These are phyloP conservation scores for Mallotus villosus DNA, from an alignment of 2,797 vertebrate genomes.

Conservation along the genomic window DNA sequence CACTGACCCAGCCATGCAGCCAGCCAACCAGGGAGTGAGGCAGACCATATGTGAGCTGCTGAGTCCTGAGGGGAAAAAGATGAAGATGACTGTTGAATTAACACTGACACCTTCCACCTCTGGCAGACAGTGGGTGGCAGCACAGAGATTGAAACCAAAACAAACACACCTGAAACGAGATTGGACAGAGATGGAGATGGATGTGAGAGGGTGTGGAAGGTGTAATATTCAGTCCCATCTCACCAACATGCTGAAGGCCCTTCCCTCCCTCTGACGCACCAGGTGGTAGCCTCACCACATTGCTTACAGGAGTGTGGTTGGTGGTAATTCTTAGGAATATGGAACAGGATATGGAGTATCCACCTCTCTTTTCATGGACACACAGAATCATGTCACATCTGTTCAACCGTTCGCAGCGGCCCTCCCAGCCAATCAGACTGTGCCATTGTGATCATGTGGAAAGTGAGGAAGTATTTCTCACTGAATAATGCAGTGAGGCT, in stretches of 20 bases:
- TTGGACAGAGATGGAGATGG: too few species aligned
- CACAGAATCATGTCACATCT: constrained; percentile 9
- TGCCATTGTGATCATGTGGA: constrained; percentile 18
- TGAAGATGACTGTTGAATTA: constrained; percentile 15
- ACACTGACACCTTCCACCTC: constrained; percentile 33
- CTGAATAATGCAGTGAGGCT: constrained; percentile 43
- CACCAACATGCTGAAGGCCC: too few species aligned
- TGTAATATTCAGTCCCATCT: too few species aligned
- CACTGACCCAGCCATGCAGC: background rate
- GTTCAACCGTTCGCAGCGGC: background rate
- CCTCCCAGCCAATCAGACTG: constrained; percentile 15
- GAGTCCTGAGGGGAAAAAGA: background rate
- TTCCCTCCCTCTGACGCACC: too few species aligned
- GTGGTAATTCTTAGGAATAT: background rate
- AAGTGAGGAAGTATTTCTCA: constrained; percentile 12
- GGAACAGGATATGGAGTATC: background rate
- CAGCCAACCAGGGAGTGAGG: background rate
- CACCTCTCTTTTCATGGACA: background rate
- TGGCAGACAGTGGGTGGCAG: constrained; percentile 11
- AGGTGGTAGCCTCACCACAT: too few species aligned
- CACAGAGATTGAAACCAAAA: too few species aligned
- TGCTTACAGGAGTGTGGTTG: too few species aligned
- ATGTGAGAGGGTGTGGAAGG: too few species aligned
- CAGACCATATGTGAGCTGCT: background rate
- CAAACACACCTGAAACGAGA: too few species aligned